phyloP scores from a whole-genome alignment of 2,797 vertebrate genomes.

The Halcyon smyrnensis region DNA sequence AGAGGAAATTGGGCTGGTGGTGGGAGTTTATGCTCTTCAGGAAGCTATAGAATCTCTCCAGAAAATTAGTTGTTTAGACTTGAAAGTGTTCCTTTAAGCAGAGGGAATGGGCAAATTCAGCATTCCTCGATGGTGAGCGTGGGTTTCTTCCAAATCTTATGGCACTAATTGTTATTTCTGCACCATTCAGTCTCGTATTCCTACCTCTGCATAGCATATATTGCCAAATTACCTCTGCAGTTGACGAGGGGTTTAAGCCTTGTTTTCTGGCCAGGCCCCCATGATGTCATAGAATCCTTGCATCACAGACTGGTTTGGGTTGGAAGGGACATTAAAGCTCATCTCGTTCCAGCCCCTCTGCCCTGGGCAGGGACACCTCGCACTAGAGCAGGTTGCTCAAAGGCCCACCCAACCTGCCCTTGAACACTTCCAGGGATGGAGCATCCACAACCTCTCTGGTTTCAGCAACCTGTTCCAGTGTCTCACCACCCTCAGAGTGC shows the following conservation, averaged over 20 bases:
- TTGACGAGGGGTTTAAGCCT: background rate
- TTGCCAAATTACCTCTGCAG: background rate
- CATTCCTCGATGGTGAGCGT: background rate
- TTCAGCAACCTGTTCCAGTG: no score
- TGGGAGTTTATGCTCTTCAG: background rate
- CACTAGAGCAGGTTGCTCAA: background rate
- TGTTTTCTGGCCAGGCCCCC: background rate
- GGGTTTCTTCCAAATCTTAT: background rate
- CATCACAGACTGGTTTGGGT: background rate
- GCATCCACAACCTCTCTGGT: background rate
- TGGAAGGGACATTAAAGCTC: background rate
- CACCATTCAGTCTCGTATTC: background rate
- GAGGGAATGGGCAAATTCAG: background rate
- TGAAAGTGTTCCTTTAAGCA: conserved; percentile 7
- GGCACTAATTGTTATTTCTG: background rate
- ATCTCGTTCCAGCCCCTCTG: background rate
- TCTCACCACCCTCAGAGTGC: background rate
- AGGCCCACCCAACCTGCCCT: background rate
- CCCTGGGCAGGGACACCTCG: background rate
- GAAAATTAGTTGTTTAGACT: conserved; percentile 43
- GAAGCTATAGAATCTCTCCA: background rate
- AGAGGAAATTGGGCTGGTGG: background rate
- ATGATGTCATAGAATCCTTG: background rate
- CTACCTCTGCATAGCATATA: background rate
- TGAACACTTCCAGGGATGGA: background rate